These are phyloP conservation scores for Minunthozetes semirufus DNA, from an alignment of 2,888 invertebrate genomes.

Conservation along the genomic window DNA sequence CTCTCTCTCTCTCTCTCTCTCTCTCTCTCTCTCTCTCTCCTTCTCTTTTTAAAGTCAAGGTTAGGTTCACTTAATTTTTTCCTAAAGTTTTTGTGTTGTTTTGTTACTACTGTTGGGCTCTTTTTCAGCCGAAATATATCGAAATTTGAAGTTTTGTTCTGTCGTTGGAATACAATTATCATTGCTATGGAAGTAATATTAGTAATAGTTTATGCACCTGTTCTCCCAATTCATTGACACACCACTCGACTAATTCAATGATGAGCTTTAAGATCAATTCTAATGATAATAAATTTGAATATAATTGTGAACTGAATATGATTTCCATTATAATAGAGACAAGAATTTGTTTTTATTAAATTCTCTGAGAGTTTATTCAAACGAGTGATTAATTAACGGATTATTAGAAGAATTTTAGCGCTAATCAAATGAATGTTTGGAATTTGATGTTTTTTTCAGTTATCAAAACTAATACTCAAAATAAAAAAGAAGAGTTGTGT, in stretches of 20 bases:
- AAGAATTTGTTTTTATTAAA: not conserved
- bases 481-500: no score
- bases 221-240: constrained; percentile 2
- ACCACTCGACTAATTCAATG: constrained; percentile 20
- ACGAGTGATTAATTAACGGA: constrained; percentile 9
- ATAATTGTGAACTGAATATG: not conserved
- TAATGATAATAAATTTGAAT: not conserved
- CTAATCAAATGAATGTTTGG: not conserved
- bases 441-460: not conserved
- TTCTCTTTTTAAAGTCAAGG: constrained; percentile 13
- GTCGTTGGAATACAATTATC: not conserved
- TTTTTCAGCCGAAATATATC: not conserved
- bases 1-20: not conserved
- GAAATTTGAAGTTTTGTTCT: not conserved
- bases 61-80: constrained; percentile 1
- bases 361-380: not conserved
- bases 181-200: not conserved
- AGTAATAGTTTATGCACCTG: constrained; percentile 28
- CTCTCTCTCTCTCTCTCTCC: no score
- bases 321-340: not conserved
- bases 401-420: not conserved
- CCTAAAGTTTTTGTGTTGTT: not conserved
- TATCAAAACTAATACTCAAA: no score
- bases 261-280: constrained; percentile 24
- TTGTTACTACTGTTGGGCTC: not conserved